phyloP scores from a whole-genome alignment of 2,113 vertebrate species.

The Epinephelus lanceolatus region DNA sequence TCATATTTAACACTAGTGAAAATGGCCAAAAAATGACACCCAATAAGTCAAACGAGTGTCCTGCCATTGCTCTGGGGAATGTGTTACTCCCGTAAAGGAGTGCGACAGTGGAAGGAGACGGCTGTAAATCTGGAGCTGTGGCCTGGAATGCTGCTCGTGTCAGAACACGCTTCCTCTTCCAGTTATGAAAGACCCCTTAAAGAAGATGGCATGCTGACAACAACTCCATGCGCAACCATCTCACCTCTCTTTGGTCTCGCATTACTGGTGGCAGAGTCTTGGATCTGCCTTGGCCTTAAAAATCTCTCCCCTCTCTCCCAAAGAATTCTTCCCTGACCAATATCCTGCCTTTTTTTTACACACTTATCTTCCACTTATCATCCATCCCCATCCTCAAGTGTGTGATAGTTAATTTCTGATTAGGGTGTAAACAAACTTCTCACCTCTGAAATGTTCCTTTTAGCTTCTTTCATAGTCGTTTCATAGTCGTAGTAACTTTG shows the following conservation, averaged over 20 bases:
- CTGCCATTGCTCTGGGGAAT: conserved; percentile 13
- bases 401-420: background rate
- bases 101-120: conserved; percentile 65
- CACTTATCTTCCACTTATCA: too few species aligned
- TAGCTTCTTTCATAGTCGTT: background rate
- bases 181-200: conserved; percentile 86
- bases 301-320: background rate
- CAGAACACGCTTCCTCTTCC: conserved; percentile 78
- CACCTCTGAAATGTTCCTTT: background rate
- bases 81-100: conserved; percentile 36
- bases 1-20: conserved; percentile 25
- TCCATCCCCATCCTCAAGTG: background rate
- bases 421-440: background rate
- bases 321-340: background rate
- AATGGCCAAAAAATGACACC: conserved; percentile 21
- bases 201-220: conserved; percentile 72
- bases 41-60: background rate
- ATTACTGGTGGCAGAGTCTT: conserved; percentile 4
- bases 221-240: conserved; percentile 43
- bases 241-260: conserved; percentile 37
- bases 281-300: conserved; percentile 3
- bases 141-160: conserved; percentile 85
- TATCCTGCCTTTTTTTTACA: background rate
- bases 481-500: background rate
- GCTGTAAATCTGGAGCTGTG: conserved; percentile 79